These are phyloP conservation scores for Drosophila nebulosa DNA, from an alignment of 1,140 invertebrate species.

Conservation along the genomic window DNA sequence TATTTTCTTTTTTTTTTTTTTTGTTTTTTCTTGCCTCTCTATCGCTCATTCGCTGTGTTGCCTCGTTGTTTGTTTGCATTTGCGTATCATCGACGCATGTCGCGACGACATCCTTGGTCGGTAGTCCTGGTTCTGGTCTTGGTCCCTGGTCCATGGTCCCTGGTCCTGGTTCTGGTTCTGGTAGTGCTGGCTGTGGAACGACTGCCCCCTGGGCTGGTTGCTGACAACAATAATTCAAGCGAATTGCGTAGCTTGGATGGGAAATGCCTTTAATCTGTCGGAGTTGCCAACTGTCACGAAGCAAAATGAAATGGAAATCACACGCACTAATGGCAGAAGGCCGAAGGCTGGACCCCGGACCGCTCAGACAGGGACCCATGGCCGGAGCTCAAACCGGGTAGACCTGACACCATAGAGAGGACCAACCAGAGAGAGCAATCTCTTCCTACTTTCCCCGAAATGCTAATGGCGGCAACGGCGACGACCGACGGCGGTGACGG, in stretches of 20 bases:
- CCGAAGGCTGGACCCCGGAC: not conserved
- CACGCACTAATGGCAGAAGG: constrained; percentile 72
- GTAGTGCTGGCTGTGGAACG: constrained; percentile 1
- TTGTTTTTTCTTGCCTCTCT: constrained; percentile 1
- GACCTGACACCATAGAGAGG: not conserved
- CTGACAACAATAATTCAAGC: constrained; percentile 76
- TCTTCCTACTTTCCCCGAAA: not conserved
- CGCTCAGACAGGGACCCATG: not conserved
- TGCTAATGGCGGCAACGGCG: constrained; percentile 38
- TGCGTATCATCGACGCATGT: constrained; percentile 78
- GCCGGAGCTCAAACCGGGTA: not conserved
- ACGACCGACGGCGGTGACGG: no score
- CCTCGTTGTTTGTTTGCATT: constrained; percentile 71
- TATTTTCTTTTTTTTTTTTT: constrained; percentile 25
- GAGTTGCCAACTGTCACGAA: constrained; percentile 80
- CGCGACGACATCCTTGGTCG: constrained; percentile 49
- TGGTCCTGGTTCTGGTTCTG: constrained; percentile 18
- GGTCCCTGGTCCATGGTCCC: not conserved
- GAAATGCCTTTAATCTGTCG: constrained; percentile 79
- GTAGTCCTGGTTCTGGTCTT: constrained; percentile 27
- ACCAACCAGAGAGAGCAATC: not conserved
- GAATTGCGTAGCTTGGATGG: constrained; percentile 70
- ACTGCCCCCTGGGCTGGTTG: constrained; percentile 42
- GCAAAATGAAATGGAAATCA: constrained; percentile 80
- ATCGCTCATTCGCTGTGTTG: constrained; percentile 17